These are phyloP conservation scores for Pleuronectes platessa DNA, from an alignment of 2,113 vertebrate genomes.

Conservation along the genomic window DNA sequence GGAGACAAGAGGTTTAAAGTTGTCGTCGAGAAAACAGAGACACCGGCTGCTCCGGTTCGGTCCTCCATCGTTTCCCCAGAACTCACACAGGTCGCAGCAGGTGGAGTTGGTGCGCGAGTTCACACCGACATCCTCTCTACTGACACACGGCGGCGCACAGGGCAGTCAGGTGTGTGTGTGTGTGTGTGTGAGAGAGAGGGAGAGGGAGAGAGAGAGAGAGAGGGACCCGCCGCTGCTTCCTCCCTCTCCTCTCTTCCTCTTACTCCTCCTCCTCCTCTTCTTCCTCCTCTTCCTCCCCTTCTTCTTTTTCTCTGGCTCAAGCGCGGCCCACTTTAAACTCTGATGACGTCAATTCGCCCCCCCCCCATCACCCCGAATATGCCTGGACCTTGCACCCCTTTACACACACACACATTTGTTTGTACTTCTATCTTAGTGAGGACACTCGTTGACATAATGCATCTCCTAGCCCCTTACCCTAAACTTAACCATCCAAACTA, in stretches of 20 bases:
- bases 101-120: not conserved
- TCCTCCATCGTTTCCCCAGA: not conserved
- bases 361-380: not conserved
- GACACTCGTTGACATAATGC: not conserved
- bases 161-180: not conserved
- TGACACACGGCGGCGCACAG: not conserved
- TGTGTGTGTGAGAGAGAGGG: no score
- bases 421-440: not conserved
- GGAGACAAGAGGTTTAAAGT: constrained; percentile 54
- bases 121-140: not conserved
- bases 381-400: not conserved
- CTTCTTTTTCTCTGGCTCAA: constrained; percentile 59
- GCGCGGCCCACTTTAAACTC: constrained; percentile 87
- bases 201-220: no score
- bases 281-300: not conserved
- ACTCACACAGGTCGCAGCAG: no score
- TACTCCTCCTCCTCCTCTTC: no score
- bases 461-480: no score
- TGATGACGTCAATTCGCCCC: constrained; percentile 77
- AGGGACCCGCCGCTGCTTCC: no score
- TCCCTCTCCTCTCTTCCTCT: constrained; percentile 18
- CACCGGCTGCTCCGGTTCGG: no score
- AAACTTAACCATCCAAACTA: no score
- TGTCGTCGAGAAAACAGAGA: constrained; percentile 19
- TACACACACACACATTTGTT: not conserved